Evolutionary conservation across 2,113 vertebrate genomes (phyloP), one percentile per base, ranked within the genome.

Genomic region (Martes martes): DNA sequence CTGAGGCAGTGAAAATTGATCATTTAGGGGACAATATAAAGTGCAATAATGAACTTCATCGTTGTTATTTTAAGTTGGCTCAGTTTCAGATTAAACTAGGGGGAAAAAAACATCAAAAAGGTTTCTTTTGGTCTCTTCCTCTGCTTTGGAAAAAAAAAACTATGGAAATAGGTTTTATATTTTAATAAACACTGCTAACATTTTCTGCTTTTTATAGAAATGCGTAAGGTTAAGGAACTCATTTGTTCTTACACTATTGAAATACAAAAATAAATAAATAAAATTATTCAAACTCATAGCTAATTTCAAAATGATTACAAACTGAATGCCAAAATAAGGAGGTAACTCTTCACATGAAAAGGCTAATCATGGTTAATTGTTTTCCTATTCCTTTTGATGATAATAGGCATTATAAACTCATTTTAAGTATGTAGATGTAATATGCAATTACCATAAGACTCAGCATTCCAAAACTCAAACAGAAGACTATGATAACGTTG

Each of bases 311-410:
- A 97, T 86, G 91, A 96, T 98, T 98, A 96, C 92, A 90, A 31
- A 96, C 79, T 93, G 97, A 98, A 97, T 97, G 76, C 85, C 95
- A 98, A 97, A 98, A 97, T 97, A 96, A 98, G 97, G 61, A 95
- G 97, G 94, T 96, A 98, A 95, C 94, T 94, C 95, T 98, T 99
- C 95, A 92, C 61, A 97, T 95, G 97, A 97, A 97, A 96, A 98
- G 96, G 97, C 98, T 98, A 98, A 98, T 98, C 97, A 98, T 92
- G 82, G 98, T 82, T 98, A 96, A 92, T 98, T 98, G 98, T 98
- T 98, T 97, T 95, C 93, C 84, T 98, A 33, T 98, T 98, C 96
- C 52, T 96, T 97, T 87, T 92, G 95, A 87, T 0, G 31, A 84
- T 96, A 97, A 84, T 52, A 61, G 50, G 97, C 80, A 94, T 98